These are phyloP conservation scores for Julus scandinavius DNA, from an alignment of 2,888 invertebrate genomes.

Conservation along the genomic window DNA sequence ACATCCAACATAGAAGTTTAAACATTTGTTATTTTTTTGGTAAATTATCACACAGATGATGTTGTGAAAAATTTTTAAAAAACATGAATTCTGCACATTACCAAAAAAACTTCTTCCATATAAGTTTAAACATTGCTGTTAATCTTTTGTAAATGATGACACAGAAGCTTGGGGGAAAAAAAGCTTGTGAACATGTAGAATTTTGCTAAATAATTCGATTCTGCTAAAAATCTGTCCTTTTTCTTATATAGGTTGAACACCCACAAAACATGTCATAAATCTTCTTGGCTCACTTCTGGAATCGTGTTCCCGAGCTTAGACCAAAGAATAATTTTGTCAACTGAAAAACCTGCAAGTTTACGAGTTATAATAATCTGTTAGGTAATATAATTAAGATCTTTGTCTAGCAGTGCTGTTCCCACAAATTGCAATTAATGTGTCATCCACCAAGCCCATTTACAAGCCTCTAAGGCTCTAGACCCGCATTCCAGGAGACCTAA, in stretches of 20 bases:
- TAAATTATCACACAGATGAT: too few species aligned
- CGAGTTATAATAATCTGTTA: slow-evolving; percentile 44
- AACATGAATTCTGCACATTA: too few species aligned
- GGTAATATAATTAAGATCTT: slow-evolving; percentile 42
- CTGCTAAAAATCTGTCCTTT: not conserved
- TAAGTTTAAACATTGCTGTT: too few species aligned
- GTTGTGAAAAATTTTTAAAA: too few species aligned
- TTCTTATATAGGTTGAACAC: not conserved
- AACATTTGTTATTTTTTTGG: too few species aligned
- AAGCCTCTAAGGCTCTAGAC: slow-evolving; percentile 38
- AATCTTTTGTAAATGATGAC: too few species aligned
- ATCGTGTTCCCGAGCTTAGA: not conserved
- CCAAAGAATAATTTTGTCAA: not conserved
- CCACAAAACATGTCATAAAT: not conserved
- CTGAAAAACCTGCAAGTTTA: slow-evolving; percentile 12
- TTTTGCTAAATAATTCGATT: not conserved
- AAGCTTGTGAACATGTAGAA: not conserved
- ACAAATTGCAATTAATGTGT: slow-evolving; percentile 46
- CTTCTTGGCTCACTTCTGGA: not conserved
- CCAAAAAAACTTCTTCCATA: too few species aligned
- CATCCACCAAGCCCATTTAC: slow-evolving; percentile 24
- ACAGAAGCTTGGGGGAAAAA: too few species aligned
- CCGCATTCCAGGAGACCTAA: slow-evolving; percentile 14
- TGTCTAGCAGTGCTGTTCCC: slow-evolving; percentile 40
- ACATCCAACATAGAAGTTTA: too few species aligned